Conservation (phyloP, 2,113 vertebrate species). For the Eublepharis macularius region DNA sequence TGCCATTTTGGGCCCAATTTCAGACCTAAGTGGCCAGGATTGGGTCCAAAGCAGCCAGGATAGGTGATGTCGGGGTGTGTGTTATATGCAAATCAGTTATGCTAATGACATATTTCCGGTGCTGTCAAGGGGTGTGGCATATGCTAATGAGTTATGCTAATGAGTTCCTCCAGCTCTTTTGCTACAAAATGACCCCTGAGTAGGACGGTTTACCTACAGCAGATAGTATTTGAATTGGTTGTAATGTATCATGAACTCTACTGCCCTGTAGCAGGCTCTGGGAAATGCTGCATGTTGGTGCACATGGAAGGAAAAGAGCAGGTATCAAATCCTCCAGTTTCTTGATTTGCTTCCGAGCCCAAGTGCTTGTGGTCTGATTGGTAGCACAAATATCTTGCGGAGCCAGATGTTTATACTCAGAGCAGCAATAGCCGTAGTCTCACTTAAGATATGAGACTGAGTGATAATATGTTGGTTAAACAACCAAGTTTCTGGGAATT, state of each 20-base stretch:
- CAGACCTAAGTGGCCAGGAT: no score
- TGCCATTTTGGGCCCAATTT: no score
- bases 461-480: conserved; percentile 50
- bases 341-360: conserved; percentile 13
- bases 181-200: no score
- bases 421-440: conserved; percentile 30
- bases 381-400: conserved; percentile 36
- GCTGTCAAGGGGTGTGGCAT: no score
- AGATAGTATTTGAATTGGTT: neutral
- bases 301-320: neutral
- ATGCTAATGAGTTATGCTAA: no score
- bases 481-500: conserved; percentile 48
- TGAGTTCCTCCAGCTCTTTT: no score
- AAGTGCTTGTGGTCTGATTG: conserved; percentile 36
- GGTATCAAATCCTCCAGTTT: neutral
- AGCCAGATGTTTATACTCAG: conserved; percentile 19
- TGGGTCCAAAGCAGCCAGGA: no score
- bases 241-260: neutral
- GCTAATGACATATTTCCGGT: no score
- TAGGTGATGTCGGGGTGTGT: no score
- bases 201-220: neutral
- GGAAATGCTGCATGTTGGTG: neutral
- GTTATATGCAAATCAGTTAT: no score
- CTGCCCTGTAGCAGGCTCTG: neutral
- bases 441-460: conserved; percentile 30